Percentiles rank a stretch among this genome's conserved stretches.
phyloP scores from a whole-genome alignment of 2,797 vertebrate genomes.

The Acanthis flammea region DNA sequence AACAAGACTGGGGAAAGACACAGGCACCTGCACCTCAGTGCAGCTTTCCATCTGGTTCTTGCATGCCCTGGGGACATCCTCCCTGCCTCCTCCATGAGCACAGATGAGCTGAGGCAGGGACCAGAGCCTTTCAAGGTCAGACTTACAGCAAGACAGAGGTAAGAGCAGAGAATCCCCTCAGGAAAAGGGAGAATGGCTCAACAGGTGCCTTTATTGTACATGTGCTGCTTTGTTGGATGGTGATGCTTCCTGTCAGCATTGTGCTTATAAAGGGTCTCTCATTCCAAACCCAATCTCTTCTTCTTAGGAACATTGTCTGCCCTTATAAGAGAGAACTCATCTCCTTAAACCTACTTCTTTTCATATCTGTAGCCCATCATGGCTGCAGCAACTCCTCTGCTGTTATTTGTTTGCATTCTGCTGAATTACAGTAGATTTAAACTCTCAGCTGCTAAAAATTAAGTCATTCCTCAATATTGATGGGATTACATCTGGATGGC shows the following conservation, averaged over 20 bases:
- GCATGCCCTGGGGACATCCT: not conserved
- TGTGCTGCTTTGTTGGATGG: not conserved
- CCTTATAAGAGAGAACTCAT: not conserved
- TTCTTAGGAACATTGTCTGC: not conserved
- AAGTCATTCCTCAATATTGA: not conserved
- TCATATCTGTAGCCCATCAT: not conserved
- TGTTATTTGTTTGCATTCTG: not conserved
- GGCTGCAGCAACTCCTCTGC: not conserved
- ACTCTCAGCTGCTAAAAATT: not conserved
- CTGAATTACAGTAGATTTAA: not conserved
- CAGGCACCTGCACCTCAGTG: not conserved
- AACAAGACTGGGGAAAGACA: not conserved
- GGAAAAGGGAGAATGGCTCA: not conserved
- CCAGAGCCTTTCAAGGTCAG: not conserved
- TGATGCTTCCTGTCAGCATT: not conserved
- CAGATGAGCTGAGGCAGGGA: not conserved
- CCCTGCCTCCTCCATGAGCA: not conserved
- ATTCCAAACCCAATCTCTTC: not conserved
- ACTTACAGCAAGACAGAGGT: not conserved
- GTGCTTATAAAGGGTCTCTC: not conserved
- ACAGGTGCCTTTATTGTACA: not conserved
- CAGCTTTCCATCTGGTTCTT: not conserved
- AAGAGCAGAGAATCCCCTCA: not conserved
- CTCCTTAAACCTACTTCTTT: not conserved
- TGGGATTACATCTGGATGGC: not conserved